Base-by-base conservation (phyloP, 2,888 invertebrate species). In the Zonitis immaculata region DNA sequence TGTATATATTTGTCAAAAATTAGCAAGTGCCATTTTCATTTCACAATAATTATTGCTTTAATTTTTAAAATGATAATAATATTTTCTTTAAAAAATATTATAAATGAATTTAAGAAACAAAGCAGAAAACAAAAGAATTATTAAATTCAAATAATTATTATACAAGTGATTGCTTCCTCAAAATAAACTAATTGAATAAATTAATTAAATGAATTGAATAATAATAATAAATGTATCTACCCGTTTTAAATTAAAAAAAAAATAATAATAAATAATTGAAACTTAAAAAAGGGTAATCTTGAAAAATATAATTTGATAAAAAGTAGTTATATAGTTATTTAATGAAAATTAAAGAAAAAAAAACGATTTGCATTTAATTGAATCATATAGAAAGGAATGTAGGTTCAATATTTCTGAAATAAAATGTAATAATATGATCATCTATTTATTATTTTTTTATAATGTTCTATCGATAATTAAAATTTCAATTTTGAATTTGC, bases 371-470 rank as follows among this genome's bases (percentile, higher is more conserved):
- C 65, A 68, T 66, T 68, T 67, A 60, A 64, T 66, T 69, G 65
- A 67, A 60, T 60, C 58, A 66, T 65, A 65, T 65, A 65, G 28
- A 28, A 14, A 52, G 64, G 56, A 65, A 59, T 68, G 68, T 68
- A 68, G 67, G 66, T 66, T 69, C 64, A 65, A 67, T 68, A 70
- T 69, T 69, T 71, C 71, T 69, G 67, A 67, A 71, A 71, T 71
- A 69, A 71, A 70, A 66, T 62, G 61, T 63, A 63, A 55, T 56
- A 54, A 39, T 28, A 47, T 44, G 44, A 35, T 22, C 5, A 22
- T 22, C n/a, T n/a, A n/a, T n/a, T n/a, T n/a, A n/a, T n/a, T n/a
- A n/a, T n/a, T n/a, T n/a, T n/a, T n/a, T n/a, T n/a, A n/a, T n/a
- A n/a, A n/a, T n/a, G n/a, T n/a, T n/a, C n/a, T n/a, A n/a, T n/a